Percentiles rank a stretch among this genome's conserved stretches.
Conservation (phyloP, 1,140 invertebrate species). For the Panagrolaimus sp. region DNA sequence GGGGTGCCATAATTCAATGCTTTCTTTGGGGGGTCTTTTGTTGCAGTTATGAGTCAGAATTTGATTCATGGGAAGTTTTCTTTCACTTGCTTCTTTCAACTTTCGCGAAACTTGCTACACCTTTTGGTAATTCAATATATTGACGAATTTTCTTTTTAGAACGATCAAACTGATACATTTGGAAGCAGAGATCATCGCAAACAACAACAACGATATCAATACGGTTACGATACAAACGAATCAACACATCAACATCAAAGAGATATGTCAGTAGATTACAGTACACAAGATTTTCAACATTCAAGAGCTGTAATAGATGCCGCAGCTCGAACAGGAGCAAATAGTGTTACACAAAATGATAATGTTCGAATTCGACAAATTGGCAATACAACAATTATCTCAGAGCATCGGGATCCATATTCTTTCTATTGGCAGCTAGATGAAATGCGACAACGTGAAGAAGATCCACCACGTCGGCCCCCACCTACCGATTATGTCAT, state of each 20-base stretch:
- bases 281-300: constrained; percentile 30
- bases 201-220: constrained; percentile 1
- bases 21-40: no score
- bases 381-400: constrained; percentile 55
- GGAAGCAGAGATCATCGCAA: not conserved
- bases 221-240: constrained; percentile 9
- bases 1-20: no score
- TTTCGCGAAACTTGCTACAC: no score
- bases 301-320: constrained; percentile 36
- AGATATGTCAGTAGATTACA: constrained; percentile 37
- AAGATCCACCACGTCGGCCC: constrained; percentile 26
- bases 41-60: no score
- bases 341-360: constrained; percentile 11
- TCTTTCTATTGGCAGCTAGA: constrained; percentile 58
- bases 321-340: constrained; percentile 12
- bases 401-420: constrained; percentile 57
- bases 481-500: constrained; percentile 37
- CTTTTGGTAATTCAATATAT: no score
- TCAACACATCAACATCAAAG: not conserved
- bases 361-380: constrained; percentile 36
- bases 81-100: no score
- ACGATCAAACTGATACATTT: constrained; percentile 1
- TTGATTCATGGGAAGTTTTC: no score
- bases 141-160: not conserved
- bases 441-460: constrained; percentile 34